A percentile compares a stretch with the other conserved stretches of the same genome.
Evolutionary conservation across 2,797 vertebrate genomes (phyloP).

Genomic region (Coracias cyanogaster): DNA sequence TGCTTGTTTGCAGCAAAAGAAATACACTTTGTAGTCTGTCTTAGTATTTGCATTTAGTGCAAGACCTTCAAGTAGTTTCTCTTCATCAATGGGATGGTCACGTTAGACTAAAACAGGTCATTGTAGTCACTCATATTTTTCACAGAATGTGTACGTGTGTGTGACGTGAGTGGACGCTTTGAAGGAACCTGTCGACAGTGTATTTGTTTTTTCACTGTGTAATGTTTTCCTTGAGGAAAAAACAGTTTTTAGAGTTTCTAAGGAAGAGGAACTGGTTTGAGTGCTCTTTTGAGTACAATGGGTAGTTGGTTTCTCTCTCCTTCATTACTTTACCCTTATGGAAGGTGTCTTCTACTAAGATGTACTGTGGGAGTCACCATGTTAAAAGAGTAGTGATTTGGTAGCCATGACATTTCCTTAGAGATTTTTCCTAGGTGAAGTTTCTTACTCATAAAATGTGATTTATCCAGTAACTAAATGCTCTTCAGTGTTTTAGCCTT

Average conservation of each 20-base stretch:
- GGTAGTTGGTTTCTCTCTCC: neutral
- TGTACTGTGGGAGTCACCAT: neutral
- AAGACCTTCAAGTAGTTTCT: neutral
- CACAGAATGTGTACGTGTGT: neutral
- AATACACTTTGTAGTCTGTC: neutral
- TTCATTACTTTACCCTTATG: neutral
- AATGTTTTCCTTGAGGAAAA: neutral
- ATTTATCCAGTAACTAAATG: neutral
- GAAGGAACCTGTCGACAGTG: fast-evolving
- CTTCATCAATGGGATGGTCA: neutral
- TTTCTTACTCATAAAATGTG: neutral
- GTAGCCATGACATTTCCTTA: neutral
- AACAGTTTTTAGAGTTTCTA: neutral
- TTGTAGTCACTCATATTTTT: neutral
- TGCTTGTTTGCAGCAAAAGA: neutral
- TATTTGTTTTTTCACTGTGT: neutral
- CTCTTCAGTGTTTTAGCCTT: neutral
- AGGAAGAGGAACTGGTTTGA: neutral
- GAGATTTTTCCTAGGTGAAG: neutral
- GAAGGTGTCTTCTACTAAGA: neutral
- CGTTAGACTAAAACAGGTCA: neutral
- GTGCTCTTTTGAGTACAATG: neutral
- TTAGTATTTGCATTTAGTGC: neutral
- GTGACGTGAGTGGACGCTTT: neutral
- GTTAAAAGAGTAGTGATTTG: neutral